Conservation (phyloP, 2,888 invertebrate genomes). For the Acholoe squamosa region DNA sequence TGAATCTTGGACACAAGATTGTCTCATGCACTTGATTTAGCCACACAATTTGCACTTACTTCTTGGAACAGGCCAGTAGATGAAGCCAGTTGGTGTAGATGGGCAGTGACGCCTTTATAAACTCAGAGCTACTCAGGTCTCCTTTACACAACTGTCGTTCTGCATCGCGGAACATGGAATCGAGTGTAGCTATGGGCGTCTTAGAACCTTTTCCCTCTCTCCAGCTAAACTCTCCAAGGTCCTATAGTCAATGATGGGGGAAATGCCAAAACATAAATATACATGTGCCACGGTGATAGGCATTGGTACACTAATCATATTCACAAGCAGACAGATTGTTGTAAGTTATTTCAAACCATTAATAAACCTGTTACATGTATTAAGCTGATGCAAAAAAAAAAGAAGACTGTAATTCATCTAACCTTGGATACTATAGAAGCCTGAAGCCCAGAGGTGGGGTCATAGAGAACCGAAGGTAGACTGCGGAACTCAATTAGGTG, state of each 20-base stretch:
- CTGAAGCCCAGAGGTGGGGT: conserved; percentile 73
- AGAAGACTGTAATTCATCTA: background rate
- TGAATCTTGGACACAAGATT: too few species aligned
- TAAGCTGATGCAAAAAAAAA: background rate
- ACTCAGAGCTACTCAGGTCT: background rate
- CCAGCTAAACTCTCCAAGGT: conserved; percentile 45
- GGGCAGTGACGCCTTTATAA: background rate
- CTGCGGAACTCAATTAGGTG: conserved; percentile 77
- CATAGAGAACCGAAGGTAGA: conserved; percentile 76
- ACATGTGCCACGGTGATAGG: too few species aligned
- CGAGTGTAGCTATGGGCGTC: background rate
- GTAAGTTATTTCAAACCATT: too few species aligned
- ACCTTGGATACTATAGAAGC: conserved; percentile 78
- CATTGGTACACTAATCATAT: too few species aligned
- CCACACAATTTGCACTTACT: background rate
- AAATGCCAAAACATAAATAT: background rate
- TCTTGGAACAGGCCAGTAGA: conserved; percentile 34
- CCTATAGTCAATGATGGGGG: background rate
- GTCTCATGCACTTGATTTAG: too few species aligned
- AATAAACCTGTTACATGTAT: too few species aligned
- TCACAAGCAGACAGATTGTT: too few species aligned
- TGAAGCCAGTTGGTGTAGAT: conserved; percentile 57
- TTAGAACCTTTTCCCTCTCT: conserved; percentile 12
- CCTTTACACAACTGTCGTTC: background rate
- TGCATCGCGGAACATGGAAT: background rate